A percentile compares a stretch with the other conserved stretches of the same genome.
These are phyloP conservation scores for Drosophila antonietae DNA, from an alignment of 2,888 invertebrate species.

Conservation along the genomic window DNA sequence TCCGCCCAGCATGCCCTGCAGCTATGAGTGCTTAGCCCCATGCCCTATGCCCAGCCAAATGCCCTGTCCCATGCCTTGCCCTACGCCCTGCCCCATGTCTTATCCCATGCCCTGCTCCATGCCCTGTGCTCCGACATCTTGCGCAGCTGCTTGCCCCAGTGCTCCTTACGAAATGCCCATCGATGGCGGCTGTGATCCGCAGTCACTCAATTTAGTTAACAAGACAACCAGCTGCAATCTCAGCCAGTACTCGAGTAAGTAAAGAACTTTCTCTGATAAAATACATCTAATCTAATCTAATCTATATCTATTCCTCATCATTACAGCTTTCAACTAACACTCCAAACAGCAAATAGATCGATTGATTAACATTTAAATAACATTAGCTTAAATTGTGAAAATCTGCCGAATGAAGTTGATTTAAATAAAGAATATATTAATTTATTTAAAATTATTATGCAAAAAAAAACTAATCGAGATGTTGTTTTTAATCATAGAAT, in stretches of 20 bases:
- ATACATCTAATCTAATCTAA: neutral
- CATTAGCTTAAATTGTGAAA: no score
- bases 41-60: neutral
- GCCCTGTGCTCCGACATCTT: neutral
- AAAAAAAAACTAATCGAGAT: no score
- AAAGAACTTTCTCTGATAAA: no score
- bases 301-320: neutral
- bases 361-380: no score
- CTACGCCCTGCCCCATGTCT: neutral
- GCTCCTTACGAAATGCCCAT: conserved; percentile 14
- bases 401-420: no score
- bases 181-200: neutral
- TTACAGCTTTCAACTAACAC: conserved; percentile 2
- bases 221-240: conserved; percentile 33
- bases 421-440: no score
- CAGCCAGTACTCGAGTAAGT: conserved; percentile 17
- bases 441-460: no score
- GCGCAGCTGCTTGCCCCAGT: no score
- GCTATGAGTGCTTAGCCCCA: neutral
- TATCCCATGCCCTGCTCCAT: neutral
- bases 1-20: neutral
- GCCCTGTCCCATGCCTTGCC: neutral
- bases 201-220: neutral
- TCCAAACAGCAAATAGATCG: no score
- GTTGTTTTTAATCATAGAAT: no score